These are phyloP conservation scores for Drosophila tsacasi DNA, from an alignment of 1,140 invertebrate species.

Conservation along the genomic window DNA sequence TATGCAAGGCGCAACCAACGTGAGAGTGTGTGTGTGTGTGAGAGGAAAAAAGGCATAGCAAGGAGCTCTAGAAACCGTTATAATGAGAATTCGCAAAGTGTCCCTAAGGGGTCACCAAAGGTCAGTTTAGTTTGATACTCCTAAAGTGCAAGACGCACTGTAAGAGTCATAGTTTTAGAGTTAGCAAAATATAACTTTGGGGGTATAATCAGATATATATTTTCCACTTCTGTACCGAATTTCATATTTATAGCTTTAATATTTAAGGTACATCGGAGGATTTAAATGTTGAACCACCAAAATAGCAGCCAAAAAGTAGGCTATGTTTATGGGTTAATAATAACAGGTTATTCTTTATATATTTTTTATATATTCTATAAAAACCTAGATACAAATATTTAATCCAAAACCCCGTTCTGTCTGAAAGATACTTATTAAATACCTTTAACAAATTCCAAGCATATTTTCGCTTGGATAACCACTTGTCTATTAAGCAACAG, in stretches of 20 bases:
- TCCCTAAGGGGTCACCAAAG: constrained; percentile 17
- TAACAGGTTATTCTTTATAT: background rate
- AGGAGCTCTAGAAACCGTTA: constrained; percentile 27
- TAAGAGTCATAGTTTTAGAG: too few relatives aligned
- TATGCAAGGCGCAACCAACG: constrained; percentile 6
- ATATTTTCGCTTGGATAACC: background rate
- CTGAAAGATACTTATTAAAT: background rate
- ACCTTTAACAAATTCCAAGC: constrained; percentile 1
- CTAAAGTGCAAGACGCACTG: background rate
- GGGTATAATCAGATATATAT: background rate
- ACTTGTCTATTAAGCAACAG: constrained; percentile 9
- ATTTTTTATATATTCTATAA: too few relatives aligned
- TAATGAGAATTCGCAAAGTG: constrained; percentile 52
- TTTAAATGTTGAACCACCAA: background rate
- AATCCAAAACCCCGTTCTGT: too few relatives aligned
- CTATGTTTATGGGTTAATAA: background rate
- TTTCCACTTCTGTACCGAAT: background rate
- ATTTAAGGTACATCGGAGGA: background rate
- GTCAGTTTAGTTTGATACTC: background rate
- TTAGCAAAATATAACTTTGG: background rate
- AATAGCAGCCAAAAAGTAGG: background rate
- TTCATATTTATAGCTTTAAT: background rate
- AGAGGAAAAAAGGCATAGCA: constrained; percentile 39
- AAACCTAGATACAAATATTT: too few relatives aligned
- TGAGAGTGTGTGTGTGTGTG: constrained; percentile 10